phyloP scores from a whole-genome alignment of 2,888 invertebrate species.

The Microplitis deprimator region DNA sequence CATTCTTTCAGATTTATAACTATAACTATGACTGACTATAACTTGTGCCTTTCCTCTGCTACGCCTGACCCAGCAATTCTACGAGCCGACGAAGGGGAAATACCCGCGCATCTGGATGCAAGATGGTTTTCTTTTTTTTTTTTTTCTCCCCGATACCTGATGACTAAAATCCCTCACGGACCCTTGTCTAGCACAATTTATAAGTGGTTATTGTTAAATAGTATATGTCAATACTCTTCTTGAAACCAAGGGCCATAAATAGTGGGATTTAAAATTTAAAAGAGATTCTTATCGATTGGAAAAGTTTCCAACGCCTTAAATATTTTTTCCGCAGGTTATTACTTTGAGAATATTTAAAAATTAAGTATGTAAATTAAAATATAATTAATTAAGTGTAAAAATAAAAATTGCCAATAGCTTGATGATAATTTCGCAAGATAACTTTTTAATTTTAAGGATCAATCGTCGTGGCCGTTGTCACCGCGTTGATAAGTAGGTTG shows the following conservation, averaged over 20 bases:
- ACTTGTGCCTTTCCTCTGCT: not conserved
- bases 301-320: no score
- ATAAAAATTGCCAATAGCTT: not conserved
- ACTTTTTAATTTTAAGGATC: conserved; percentile 1
- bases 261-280: not conserved
- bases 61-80: not conserved
- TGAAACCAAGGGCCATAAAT: not conserved
- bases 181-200: not conserved
- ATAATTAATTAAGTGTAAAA: not conserved
- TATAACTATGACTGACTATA: not conserved
- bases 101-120: not conserved
- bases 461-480: not conserved
- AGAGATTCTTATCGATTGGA: no score
- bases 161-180: not conserved
- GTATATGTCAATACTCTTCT: not conserved
- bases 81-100: not conserved
- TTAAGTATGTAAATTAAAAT: no score
- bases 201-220: not conserved
- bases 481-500: not conserved
- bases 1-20: not conserved
- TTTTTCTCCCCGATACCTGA: not conserved
- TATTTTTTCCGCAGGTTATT: no score
- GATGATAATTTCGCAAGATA: not conserved
- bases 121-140: not conserved
- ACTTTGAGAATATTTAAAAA: no score